Evolutionary conservation across 2,113 vertebrate species (phyloP).

Genomic region (Dryoscopus gambensis): DNA sequence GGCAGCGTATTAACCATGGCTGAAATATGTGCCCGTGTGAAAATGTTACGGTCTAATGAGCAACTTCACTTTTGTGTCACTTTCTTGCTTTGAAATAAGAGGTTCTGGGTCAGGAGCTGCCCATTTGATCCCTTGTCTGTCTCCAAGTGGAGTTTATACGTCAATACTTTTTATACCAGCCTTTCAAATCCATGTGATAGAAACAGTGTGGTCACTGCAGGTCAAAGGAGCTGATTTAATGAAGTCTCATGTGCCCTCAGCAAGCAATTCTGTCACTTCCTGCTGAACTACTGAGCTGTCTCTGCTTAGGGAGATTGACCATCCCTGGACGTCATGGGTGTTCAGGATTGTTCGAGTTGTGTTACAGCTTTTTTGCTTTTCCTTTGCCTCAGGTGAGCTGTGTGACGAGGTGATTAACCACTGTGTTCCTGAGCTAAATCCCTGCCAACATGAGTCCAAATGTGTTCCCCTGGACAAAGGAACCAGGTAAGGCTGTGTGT

Average conservation of each 20-base stretch:
- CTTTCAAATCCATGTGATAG: not conserved
- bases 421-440: constrained; percentile 83
- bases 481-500: constrained; percentile 76
- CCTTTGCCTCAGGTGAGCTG: constrained; percentile 81
- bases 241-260: not conserved
- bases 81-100: constrained; percentile 19
- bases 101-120: constrained; percentile 9
- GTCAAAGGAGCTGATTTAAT: not conserved
- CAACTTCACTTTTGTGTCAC: not conserved
- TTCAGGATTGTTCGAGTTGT: not conserved
- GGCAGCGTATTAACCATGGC: not conserved
- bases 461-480: constrained; percentile 82
- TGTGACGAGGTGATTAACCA: constrained; percentile 91
- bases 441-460: constrained; percentile 91
- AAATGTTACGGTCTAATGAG: not conserved
- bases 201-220: not conserved
- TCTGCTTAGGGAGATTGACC: not conserved
- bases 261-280: not conserved
- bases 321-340: not conserved
- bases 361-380: not conserved
- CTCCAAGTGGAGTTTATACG: not conserved
- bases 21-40: constrained; percentile 34
- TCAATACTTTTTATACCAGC: not conserved
- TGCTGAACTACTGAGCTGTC: not conserved
- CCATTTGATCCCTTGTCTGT: not conserved